Evolutionary conservation across 2,113 vertebrate species (phyloP).

Genomic region (Cranoglanis bouderius): DNA sequence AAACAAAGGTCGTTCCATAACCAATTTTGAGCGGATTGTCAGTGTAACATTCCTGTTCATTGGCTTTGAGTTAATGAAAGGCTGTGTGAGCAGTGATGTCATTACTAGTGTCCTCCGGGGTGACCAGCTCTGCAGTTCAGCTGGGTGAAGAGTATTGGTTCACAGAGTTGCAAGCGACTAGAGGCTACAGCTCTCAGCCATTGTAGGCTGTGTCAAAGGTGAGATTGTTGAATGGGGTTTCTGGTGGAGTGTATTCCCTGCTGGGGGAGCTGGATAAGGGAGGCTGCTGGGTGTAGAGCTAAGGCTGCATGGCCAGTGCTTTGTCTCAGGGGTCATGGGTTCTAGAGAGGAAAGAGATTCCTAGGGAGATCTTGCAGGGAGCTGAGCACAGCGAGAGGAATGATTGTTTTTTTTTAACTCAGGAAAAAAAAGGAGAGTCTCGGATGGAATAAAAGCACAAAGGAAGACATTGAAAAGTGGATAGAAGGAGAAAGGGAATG

Average conservation of each 20-base stretch:
- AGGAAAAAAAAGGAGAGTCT: constrained; percentile 22
- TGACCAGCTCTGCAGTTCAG: constrained; percentile 14
- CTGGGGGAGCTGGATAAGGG: neutral
- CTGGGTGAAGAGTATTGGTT: constrained; percentile 31
- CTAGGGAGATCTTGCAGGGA: constrained; percentile 61
- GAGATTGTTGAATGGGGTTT: constrained; percentile 63
- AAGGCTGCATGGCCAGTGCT: constrained; percentile 60
- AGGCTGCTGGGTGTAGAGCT: constrained; percentile 56
- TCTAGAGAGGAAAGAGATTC: constrained; percentile 64
- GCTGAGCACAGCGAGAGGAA: constrained; percentile 12
- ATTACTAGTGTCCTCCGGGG: neutral
- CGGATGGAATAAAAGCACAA: neutral
- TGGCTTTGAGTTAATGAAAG: constrained; percentile 4
- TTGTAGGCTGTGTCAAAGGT: constrained; percentile 68
- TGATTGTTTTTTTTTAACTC: constrained; percentile 11
- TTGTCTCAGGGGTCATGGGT: constrained; percentile 68
- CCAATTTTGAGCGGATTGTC: neutral
- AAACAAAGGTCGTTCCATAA: neutral
- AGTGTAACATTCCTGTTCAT: neutral
- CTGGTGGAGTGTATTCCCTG: neutral
- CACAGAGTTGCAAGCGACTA: neutral
- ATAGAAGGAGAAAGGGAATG: constrained; percentile 37
- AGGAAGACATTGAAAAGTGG: neutral
- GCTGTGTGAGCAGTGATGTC: neutral
- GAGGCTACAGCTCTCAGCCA: constrained; percentile 10